These are phyloP conservation scores for Coreoperca whiteheadi DNA, from an alignment of 2,113 vertebrate genomes.

Conservation along the genomic window DNA sequence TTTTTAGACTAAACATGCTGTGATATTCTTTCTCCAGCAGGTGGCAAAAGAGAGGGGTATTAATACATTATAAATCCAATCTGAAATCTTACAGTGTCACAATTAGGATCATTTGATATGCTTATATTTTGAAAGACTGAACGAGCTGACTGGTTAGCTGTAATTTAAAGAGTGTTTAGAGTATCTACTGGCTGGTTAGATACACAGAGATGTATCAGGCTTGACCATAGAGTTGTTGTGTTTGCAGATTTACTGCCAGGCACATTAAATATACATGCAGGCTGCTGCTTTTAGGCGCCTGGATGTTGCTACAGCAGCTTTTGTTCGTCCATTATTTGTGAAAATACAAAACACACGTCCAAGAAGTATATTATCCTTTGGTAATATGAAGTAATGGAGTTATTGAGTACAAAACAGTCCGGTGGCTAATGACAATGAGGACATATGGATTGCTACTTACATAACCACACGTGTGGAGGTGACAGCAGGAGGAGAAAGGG, in stretches of 20 bases:
- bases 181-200: neutral
- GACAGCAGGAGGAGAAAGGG: slow-evolving; percentile 61
- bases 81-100: neutral
- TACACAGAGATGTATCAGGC: neutral
- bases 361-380: neutral
- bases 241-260: slow-evolving; percentile 29
- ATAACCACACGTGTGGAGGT: slow-evolving; percentile 71
- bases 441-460: slow-evolving; percentile 71
- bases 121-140: neutral
- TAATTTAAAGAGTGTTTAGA: neutral
- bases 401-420: neutral
- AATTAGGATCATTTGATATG: neutral
- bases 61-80: neutral
- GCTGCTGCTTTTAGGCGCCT: slow-evolving; percentile 17
- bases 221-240: slow-evolving; percentile 11
- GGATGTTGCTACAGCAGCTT: slow-evolving; percentile 12
- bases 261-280: slow-evolving; percentile 56
- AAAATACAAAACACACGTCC: slow-evolving; percentile 15
- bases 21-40: slow-evolving; percentile 43
- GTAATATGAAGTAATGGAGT: neutral
- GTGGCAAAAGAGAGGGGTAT: slow-evolving; percentile 6
- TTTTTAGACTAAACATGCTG: neutral
- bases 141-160: neutral
- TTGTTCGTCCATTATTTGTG: neutral
- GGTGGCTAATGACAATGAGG: neutral